Percentiles rank a stretch among this genome's conserved stretches.
phyloP scores from a whole-genome alignment of 1,140 invertebrate genomes.

The Harlomillsia oculata region DNA sequence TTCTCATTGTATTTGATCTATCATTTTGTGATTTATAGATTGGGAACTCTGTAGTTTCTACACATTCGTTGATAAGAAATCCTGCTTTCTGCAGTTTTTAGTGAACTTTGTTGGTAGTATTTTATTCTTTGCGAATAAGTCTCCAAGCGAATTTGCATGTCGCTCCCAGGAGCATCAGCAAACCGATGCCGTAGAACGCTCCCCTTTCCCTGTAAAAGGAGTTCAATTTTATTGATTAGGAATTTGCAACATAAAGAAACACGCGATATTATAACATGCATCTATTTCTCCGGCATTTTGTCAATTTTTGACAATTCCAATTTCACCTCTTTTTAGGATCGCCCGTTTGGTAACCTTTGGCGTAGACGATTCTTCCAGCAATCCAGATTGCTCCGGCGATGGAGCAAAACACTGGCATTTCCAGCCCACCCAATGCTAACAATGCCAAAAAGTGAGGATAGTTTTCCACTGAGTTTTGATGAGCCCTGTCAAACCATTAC shows the following conservation, averaged over 20 bases:
- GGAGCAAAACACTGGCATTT: slow-evolving; percentile 42
- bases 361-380: slow-evolving; percentile 42
- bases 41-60: too few relatives aligned
- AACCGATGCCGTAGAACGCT: slow-evolving; percentile 41
- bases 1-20: too few relatives aligned
- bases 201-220: slow-evolving; percentile 39
- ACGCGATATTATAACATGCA: too few relatives aligned
- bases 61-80: too few relatives aligned
- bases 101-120: too few relatives aligned
- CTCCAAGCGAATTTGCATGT: slow-evolving; percentile 37
- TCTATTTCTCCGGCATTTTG: too few relatives aligned
- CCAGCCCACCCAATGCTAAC: slow-evolving; percentile 42
- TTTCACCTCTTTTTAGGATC: slow-evolving; percentile 33
- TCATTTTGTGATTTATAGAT: too few relatives aligned
- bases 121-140: too few relatives aligned
- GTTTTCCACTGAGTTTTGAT: slow-evolving; percentile 46
- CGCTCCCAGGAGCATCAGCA: slow-evolving; percentile 40
- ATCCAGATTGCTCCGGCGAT: slow-evolving; percentile 42
- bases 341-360: slow-evolving; percentile 45
- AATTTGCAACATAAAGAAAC: background rate
- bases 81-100: too few relatives aligned
- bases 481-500: too few relatives aligned
- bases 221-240: background rate
- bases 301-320: background rate
- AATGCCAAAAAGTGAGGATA: slow-evolving; percentile 43